Evolutionary conservation across 2,113 vertebrate species (phyloP), one percentile per base, ranked within the genome.

Genomic region (Rhombomys opimus): DNA sequence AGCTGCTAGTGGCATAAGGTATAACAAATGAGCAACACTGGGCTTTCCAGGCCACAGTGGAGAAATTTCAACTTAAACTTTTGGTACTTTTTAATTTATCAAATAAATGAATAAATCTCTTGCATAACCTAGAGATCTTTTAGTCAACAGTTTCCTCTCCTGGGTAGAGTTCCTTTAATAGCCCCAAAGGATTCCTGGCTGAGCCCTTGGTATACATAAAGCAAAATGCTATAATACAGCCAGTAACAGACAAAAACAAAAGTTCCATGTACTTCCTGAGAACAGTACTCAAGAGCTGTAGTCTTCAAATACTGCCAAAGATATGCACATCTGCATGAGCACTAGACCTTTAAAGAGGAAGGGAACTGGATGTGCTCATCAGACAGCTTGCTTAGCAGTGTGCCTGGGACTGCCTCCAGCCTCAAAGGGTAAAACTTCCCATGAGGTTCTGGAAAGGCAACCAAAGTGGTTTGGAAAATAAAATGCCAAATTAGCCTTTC

Each of bases 81-180:
- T 12, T 50, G 59, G 30, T 75, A 87, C 27, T 46, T 85, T 95
- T 50, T 65, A 61, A 90, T 93, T 65, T 35, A 90, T 57, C 76
- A 95, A 92, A 68, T 85, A 84, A 95, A 57, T 89, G 15, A 96
- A 94, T 38, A 63, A 90, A 93, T 18, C 54, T 94, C 54, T 78
- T 89, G n/a, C 17, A 90, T 67, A 70, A 41, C 38, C 17, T 89
- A 2, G 61, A 81, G 61, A 81, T 72, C 22, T 89, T 87, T 90
- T 27, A 95, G 54, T 78, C 92, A 95, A 93, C 2, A 84, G 35
- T 50, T 50, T 85, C 89, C 70, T 80, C 90, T 89, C 59, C 73
- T 82, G 17, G n/a, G 72, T 72, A 72, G n/a, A 70, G 59, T 65
- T 82, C 25, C 67, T 95, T 89, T 61, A 93, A 38, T 14, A 94